These are phyloP conservation scores for Anguilla rostrata DNA, from an alignment of 2,113 vertebrate genomes.

Conservation along the genomic window DNA sequence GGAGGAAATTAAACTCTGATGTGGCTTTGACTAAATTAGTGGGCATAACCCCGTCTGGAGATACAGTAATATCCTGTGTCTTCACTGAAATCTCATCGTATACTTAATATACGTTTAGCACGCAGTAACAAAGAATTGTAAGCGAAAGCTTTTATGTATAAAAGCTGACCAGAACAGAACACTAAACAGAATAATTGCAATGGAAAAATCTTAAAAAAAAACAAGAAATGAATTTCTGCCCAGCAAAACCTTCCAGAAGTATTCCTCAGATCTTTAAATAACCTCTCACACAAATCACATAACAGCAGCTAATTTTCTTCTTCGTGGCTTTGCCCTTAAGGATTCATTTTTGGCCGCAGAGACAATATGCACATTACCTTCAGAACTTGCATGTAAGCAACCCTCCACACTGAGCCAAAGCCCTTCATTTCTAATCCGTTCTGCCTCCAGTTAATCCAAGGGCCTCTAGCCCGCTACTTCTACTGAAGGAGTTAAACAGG, in stretches of 20 bases:
- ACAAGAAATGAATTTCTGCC: background rate
- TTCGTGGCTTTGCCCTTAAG: background rate
- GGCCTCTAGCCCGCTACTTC: background rate
- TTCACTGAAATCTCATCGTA: background rate
- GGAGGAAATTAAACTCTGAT: constrained; percentile 7
- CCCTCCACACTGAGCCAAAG: background rate
- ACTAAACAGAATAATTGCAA: background rate
- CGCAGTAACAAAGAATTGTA: background rate
- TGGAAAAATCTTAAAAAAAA: background rate
- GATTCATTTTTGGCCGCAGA: background rate
- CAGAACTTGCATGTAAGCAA: background rate
- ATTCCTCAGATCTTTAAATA: background rate
- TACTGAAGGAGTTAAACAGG: background rate
- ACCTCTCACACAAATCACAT: background rate
- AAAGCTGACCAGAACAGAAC: background rate
- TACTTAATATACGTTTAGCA: background rate
- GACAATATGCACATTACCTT: background rate
- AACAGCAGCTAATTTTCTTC: background rate
- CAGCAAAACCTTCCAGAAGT: background rate
- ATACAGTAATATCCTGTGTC: constrained; percentile 10
- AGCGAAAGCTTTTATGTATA: background rate
- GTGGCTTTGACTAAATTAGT: background rate
- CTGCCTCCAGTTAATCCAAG: background rate
- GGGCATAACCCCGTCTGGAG: background rate
- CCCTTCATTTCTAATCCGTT: background rate